These are phyloP conservation scores for Poecilia latipinna DNA, from an alignment of 2,113 vertebrate species.

Conservation along the genomic window DNA sequence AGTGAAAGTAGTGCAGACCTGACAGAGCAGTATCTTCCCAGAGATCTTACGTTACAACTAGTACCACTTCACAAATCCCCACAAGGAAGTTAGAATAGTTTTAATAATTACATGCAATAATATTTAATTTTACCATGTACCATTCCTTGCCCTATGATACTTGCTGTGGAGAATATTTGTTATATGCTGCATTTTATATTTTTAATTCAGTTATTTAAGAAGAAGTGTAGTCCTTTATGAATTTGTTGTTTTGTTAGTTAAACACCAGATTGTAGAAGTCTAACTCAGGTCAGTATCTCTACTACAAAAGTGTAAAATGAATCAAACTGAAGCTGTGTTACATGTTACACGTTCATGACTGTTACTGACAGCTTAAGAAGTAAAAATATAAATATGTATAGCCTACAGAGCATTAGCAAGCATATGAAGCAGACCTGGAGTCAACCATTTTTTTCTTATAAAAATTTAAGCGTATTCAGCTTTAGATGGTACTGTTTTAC, in stretches of 20 bases:
- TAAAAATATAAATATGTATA: not conserved
- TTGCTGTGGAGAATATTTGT: slow-evolving; percentile 14
- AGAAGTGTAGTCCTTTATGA: slow-evolving; percentile 1
- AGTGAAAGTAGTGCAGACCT: slow-evolving; percentile 50
- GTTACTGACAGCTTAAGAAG: not conserved
- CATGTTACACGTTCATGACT: slow-evolving; percentile 12
- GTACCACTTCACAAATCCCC: not conserved
- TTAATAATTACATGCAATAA: not conserved
- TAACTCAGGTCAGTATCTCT: slow-evolving; percentile 45
- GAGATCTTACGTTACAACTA: not conserved
- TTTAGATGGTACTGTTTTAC: slow-evolving; percentile 52
- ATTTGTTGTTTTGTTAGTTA: slow-evolving; percentile 32
- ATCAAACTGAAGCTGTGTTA: slow-evolving; percentile 35
- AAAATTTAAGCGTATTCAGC: slow-evolving; percentile 28
- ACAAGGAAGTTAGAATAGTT: slow-evolving; percentile 15
- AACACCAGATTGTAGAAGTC: slow-evolving; percentile 27
- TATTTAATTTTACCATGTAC: slow-evolving; percentile 34
- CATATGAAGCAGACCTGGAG: not conserved
- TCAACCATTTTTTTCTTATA: slow-evolving; percentile 8
- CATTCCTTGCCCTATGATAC: slow-evolving; percentile 55
- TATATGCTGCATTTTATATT: slow-evolving; percentile 1
- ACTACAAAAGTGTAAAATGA: slow-evolving; percentile 12
- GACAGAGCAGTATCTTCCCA: slow-evolving; percentile 11
- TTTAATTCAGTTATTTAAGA: not conserved
- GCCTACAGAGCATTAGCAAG: not conserved